A percentile compares a stretch with the other conserved stretches of the same genome.
Evolutionary conservation across 1,140 invertebrate genomes (phyloP).

Genomic region (Pseudomyrmex pallidus): DNA sequence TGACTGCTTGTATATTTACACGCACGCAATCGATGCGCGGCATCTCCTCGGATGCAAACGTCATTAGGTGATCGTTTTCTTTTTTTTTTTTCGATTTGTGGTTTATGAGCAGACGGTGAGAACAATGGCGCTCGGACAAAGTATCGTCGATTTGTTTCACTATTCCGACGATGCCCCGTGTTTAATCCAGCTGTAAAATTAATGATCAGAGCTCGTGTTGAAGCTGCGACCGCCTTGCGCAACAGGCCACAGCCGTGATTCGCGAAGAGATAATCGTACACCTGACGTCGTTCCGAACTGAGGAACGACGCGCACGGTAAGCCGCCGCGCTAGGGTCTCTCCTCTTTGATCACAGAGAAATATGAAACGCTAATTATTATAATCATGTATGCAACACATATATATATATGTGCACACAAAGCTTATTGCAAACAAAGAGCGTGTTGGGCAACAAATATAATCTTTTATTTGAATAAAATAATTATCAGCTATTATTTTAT

Average conservation of each 20-base stretch:
- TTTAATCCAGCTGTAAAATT: slow-evolving; percentile 53
- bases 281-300: slow-evolving; percentile 34
- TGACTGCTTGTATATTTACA: slow-evolving; percentile 5
- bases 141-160: slow-evolving; percentile 51
- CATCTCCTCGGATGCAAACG: not conserved
- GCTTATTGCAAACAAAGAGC: too few relatives aligned
- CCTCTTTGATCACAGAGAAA: slow-evolving; percentile 5
- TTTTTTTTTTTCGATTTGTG: not conserved
- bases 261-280: slow-evolving; percentile 50
- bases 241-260: slow-evolving; percentile 39
- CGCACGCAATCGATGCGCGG: not conserved
- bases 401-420: not conserved
- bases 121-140: slow-evolving; percentile 47
- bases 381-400: not conserved
- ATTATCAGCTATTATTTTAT: not conserved
- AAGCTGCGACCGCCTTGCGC: slow-evolving; percentile 51
- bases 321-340: not conserved
- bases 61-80: slow-evolving; percentile 12
- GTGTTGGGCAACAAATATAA: too few relatives aligned
- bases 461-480: not conserved
- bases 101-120: slow-evolving; percentile 46
- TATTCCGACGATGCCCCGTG: slow-evolving; percentile 33
- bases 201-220: slow-evolving; percentile 55
- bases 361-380: slow-evolving; percentile 37
- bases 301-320: not conserved